Evolutionary conservation across 2,888 invertebrate species (phyloP), one percentile per base, ranked within the genome.

Genomic region (Ypsolopha scabrella): DNA sequence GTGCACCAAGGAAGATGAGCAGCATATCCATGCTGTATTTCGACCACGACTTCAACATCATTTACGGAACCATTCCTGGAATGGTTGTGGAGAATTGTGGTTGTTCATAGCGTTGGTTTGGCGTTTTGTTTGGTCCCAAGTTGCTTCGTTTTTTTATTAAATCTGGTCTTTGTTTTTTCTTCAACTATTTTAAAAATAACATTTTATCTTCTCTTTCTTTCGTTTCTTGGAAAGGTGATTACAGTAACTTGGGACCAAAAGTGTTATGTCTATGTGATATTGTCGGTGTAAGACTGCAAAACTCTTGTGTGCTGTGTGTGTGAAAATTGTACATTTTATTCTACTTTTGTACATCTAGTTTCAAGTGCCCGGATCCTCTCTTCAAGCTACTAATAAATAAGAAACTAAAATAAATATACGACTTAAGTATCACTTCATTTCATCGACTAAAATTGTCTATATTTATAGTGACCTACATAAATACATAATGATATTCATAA

Each of bases 51-150:
- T 88, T 92, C 62, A 95, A 94, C 74, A 93, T 98, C 67, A 93
- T 97, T 63, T 93, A 93, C 72, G 94, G 95, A 60, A 92, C 92
- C 56, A 89, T 98, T 62, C 96, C 96, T 6, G 95, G 96, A 33
- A 98, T 98, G 97, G 94, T 97, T 53, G 97, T 97, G 41, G 95
- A 96, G 62, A 90, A 93, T 68, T 98, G 97, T 75, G 96, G 96
- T 51, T 98, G 97, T 78, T 93, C 95, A 85, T 97, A 86, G 81
- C 80, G 65, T 67, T 66, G 57, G 65, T 59, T 57, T 58, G 24
- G 24, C 56, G 57, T 59, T 55, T 46, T 6, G 34, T 51, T 51
- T 62, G 65, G 68, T 71, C 76, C 68, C 69, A 64, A 65, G 70
- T 63, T 62, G 50, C 47, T 41, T 41, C 8, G 48, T 52, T 53